phyloP scores from a whole-genome alignment of 2,797 vertebrate genomes.

The Cossypha dichroa region DNA sequence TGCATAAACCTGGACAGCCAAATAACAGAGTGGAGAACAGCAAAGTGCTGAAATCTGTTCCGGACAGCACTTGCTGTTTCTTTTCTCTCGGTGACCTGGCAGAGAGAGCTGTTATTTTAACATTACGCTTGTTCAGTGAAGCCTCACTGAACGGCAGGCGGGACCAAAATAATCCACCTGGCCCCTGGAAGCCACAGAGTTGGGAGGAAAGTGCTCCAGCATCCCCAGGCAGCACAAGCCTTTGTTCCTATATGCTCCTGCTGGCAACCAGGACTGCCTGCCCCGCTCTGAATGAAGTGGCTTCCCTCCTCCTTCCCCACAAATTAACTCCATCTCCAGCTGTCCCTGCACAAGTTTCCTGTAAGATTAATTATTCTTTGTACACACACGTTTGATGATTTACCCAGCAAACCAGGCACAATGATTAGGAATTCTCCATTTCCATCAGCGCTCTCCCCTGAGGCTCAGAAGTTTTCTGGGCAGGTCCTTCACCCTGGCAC shows the following conservation, averaged over 20 bases:
- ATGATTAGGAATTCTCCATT: not conserved
- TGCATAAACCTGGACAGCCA: not conserved
- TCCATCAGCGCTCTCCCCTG: not conserved
- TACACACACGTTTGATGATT: constrained; percentile 39
- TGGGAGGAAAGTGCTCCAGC: not conserved
- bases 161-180: not conserved
- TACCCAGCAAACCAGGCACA: constrained; percentile 38
- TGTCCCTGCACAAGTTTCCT: constrained; percentile 36
- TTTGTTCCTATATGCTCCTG: not conserved
- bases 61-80: not conserved
- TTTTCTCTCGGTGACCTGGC: not conserved
- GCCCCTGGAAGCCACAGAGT: not conserved
- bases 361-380: constrained; percentile 54
- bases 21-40: not conserved
- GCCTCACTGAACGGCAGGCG: not conserved
- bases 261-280: not conserved
- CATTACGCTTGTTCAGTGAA: not conserved
- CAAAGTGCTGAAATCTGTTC: constrained; percentile 1
- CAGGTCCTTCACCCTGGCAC: not conserved
- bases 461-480: not conserved
- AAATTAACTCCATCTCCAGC: constrained; percentile 46
- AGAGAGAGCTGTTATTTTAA: constrained; percentile 36
- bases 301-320: constrained; percentile 12
- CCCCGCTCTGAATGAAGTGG: not conserved
- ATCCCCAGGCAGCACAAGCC: not conserved